Conservation (phyloP, 1,140 invertebrate species). For the Lithobius niger region DNA sequence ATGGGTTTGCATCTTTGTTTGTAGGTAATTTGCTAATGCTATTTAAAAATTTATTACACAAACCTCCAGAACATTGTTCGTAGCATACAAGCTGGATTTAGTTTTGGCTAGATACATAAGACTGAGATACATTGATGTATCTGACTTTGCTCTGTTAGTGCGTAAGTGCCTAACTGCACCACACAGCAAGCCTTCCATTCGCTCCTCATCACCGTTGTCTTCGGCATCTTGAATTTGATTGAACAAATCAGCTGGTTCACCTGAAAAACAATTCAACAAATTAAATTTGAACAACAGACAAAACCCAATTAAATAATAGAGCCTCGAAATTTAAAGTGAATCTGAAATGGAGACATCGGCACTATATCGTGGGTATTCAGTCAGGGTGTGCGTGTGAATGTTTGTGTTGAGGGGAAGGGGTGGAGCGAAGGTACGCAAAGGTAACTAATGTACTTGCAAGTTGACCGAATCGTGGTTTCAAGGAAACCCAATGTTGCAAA, state of each 20-base stretch:
- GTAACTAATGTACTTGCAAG: no score
- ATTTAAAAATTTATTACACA: no score
- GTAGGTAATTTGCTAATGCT: no score
- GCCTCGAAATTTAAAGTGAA: background rate
- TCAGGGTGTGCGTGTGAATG: no score
- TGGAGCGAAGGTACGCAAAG: no score
- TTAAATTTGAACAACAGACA: background rate
- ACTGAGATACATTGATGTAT: constrained; percentile 57
- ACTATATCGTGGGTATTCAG: constrained; percentile 16
- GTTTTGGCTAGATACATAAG: constrained; percentile 73
- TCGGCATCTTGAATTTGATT: constrained; percentile 32
- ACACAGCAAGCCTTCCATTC: constrained; percentile 36
- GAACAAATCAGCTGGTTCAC: constrained; percentile 31
- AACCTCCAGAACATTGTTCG: background rate
- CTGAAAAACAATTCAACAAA: constrained; percentile 16
- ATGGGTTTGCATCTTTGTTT: no score
- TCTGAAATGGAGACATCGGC: background rate
- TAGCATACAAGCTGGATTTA: constrained; percentile 54
- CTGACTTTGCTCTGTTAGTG: constrained; percentile 49
- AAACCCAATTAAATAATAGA: background rate
- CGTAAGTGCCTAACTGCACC: constrained; percentile 39
- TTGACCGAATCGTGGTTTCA: no score
- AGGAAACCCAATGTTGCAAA: no score
- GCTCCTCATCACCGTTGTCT: constrained; percentile 34
- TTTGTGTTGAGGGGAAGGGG: no score